Percentiles rank a stretch among this genome's conserved stretches.
phyloP scores from a whole-genome alignment of 1,140 invertebrate genomes.

The Tetragnatha versicolor region DNA sequence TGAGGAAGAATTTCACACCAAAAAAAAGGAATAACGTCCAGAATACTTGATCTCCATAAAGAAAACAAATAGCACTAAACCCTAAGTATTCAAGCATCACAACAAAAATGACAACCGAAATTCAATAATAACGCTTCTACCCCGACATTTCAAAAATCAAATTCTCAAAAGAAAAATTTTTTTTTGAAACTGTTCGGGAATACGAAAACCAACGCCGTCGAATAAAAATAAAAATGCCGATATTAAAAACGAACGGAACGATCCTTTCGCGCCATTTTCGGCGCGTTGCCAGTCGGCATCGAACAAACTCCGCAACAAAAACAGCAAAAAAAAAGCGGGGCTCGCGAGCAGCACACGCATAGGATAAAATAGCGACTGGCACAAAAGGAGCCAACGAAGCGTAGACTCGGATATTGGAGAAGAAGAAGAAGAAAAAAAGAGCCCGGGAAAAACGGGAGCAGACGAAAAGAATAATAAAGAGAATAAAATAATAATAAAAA shows the following conservation, averaged over 20 bases:
- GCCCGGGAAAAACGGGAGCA: neutral
- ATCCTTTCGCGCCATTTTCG: constrained; percentile 15
- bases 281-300: constrained; percentile 4
- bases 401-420: constrained; percentile 21
- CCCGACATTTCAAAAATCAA: too few species aligned
- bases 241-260: neutral
- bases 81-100: too few species aligned
- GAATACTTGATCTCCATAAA: too few species aligned
- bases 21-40: too few species aligned
- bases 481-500: constrained; percentile 10
- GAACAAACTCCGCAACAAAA: constrained; percentile 2
- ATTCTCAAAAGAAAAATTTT: neutral
- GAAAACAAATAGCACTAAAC: too few species aligned
- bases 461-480: constrained; percentile 29
- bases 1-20: too few species aligned
- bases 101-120: too few species aligned
- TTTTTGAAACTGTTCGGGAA: neutral
- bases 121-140: too few species aligned
- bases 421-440: constrained; percentile 8
- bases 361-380: constrained; percentile 2
- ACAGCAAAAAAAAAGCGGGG: neutral
- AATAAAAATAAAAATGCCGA: neutral
- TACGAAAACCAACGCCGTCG: too few species aligned
- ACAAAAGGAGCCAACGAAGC: constrained; percentile 42
- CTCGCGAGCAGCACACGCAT: neutral